Evolutionary conservation across 1,140 invertebrate species (phyloP), one percentile per base, ranked within the genome.

Genomic region (Drosophila asahinai): DNA sequence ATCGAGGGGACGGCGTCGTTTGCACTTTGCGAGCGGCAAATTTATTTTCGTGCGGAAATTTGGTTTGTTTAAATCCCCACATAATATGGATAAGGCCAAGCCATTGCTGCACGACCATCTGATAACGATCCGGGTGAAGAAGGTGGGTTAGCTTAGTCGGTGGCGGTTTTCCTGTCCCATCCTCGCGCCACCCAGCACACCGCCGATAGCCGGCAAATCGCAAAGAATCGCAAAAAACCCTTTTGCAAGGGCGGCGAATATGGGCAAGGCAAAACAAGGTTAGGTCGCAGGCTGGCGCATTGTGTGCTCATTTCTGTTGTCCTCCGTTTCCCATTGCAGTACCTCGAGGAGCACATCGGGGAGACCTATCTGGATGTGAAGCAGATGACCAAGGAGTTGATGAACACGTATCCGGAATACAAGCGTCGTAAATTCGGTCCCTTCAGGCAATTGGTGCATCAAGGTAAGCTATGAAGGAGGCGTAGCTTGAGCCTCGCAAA

Each of bases 291-390:
- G 30, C 45, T 36, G 55, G 8, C 45, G 45, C 51, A 48, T 54
- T 42, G 61, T 64, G 60, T 65, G 51, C 17, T 78, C 17, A 64
- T 75, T 57, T 57, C 8, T 15, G 7, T 3, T 51, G 43, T 25
- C 22, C 58, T 67, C 47, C 1, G 17, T 22, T 74, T 42, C 9
- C 25, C 63, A 11, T 51, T 57, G 5, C 47, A 96, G 94, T 96
- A 96, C 90, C 93, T 96, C 47, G 95, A 95, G 66, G 95, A 96
- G 80, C 96, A 96, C 93, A 95, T 96, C 72, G 95, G 96, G 74
- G 95, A 95, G 89, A 95, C 95, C 2, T 96, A 95, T 78, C 94
- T 97, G 60, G 95, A 96, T 94, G 95, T 96, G 36, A 95, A 95
- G 79, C 95, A 95, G 89, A 96, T 97, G 96, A 95, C 96, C 75